Evolutionary conservation across 2,797 vertebrate genomes (phyloP).

Genomic region (Cryptoprocta ferox): DNA sequence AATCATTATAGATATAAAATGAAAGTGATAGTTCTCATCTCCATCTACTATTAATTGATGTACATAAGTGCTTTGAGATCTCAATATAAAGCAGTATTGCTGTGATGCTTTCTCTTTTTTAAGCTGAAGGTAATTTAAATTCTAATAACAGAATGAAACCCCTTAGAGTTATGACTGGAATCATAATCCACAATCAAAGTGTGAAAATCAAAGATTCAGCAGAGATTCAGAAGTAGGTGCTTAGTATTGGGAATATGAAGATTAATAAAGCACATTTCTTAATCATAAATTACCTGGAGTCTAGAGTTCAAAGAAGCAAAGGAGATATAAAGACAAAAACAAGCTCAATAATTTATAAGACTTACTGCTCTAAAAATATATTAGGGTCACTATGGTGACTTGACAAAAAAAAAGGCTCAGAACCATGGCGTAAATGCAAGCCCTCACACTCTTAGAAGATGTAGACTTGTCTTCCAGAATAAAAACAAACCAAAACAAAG

Average conservation of each 20-base stretch:
- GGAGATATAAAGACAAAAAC: not conserved
- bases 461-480: not conserved
- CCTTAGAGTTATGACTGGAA: not conserved
- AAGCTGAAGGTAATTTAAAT: slow-evolving; percentile 3
- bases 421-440: not conserved
- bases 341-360: not conserved
- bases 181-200: not conserved
- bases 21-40: not conserved
- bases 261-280: slow-evolving; percentile 20
- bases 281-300: not conserved
- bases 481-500: not conserved
- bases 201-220: not conserved
- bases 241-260: not conserved
- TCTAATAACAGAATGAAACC: not conserved
- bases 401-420: not conserved
- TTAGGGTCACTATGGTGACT: not conserved
- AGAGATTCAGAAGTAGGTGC: not conserved
- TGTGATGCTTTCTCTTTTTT: not conserved
- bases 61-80: not conserved
- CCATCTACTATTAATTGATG: not conserved
- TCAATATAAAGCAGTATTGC: not conserved
- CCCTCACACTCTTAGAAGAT: not conserved
- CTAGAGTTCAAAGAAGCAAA: not conserved
- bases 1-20: not conserved
- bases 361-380: not conserved